Conservation (phyloP, 1,140 invertebrate species). For the Frieseomelitta varia region DNA sequence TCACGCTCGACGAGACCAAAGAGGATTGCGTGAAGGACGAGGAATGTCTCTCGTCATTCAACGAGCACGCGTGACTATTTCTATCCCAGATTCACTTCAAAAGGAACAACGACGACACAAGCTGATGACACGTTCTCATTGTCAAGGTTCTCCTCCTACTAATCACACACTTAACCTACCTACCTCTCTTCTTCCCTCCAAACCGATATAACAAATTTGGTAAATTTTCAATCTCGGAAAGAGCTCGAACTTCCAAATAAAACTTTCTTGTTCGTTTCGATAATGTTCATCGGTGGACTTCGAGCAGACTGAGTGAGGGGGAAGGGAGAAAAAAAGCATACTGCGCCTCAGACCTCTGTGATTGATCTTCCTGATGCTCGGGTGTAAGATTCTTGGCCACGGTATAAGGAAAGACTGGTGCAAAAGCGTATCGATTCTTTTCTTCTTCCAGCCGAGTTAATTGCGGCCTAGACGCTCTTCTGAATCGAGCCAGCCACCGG, state of each 20-base stretch:
- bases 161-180: background rate
- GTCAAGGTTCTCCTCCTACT: background rate
- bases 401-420: slow-evolving; percentile 40
- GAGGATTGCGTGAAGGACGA: slow-evolving; percentile 9
- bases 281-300: background rate
- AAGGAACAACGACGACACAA: background rate
- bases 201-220: too few relatives aligned
- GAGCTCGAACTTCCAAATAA: background rate
- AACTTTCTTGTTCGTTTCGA: background rate
- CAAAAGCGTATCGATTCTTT: slow-evolving; percentile 25
- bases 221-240: background rate
- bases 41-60: slow-evolving; percentile 31
- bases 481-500: too few relatives aligned
- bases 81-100: background rate
- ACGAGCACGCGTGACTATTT: background rate
- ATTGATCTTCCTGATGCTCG: slow-evolving; percentile 14
- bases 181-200: too few relatives aligned
- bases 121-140: background rate
- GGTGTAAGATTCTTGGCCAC: background rate
- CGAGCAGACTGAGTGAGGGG: background rate
- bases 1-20: background rate
- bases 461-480: slow-evolving; percentile 15
- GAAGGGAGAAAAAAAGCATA: background rate
- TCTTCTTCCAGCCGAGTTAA: slow-evolving; percentile 36
- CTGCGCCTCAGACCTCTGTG: background rate